A percentile compares a stretch with the other conserved stretches of the same genome.
Evolutionary conservation across 2,888 invertebrate genomes (phyloP).

Genomic region (Cephus runcator): DNA sequence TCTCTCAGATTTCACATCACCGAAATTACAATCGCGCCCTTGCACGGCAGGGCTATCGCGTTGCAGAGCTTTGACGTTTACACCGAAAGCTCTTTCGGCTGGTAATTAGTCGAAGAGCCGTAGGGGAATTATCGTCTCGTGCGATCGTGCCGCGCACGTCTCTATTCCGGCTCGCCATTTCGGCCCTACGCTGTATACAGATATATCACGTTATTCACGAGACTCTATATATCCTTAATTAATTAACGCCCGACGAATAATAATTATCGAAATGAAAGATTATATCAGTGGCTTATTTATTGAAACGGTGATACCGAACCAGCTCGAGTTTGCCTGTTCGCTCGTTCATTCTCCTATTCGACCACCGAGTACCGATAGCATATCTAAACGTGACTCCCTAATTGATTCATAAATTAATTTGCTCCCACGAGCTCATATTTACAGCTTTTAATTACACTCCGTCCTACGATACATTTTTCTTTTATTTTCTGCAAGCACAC

Average conservation of each 20-base stretch:
- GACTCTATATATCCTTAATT: constrained; percentile 50
- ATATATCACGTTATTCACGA: constrained; percentile 27
- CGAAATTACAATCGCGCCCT: constrained; percentile 1
- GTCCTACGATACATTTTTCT: neutral
- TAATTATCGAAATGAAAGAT: constrained; percentile 63
- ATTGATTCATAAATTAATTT: constrained; percentile 60
- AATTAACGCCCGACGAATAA: constrained; percentile 61
- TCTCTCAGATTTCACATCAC: constrained; percentile 1
- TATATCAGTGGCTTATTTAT: constrained; percentile 59
- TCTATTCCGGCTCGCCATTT: constrained; percentile 9
- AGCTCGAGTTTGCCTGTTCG: constrained; percentile 23
- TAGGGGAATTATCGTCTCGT: constrained; percentile 54
- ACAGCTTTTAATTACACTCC: constrained; percentile 35
- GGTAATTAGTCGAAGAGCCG: constrained; percentile 56
- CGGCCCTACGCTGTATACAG: constrained; percentile 14
- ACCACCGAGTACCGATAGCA: constrained; percentile 35
- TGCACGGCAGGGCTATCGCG: constrained; percentile 5
- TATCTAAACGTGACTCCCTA: constrained; percentile 48
- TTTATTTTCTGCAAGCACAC: neutral
- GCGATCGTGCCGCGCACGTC: constrained; percentile 38
- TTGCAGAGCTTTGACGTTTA: constrained; percentile 27
- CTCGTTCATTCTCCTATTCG: constrained; percentile 12
- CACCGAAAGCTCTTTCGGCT: constrained; percentile 53
- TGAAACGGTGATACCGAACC: constrained; percentile 43
- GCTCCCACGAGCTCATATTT: constrained; percentile 33